These are phyloP conservation scores for Cydia strobilella DNA, from an alignment of 1,140 invertebrate genomes.

Conservation along the genomic window DNA sequence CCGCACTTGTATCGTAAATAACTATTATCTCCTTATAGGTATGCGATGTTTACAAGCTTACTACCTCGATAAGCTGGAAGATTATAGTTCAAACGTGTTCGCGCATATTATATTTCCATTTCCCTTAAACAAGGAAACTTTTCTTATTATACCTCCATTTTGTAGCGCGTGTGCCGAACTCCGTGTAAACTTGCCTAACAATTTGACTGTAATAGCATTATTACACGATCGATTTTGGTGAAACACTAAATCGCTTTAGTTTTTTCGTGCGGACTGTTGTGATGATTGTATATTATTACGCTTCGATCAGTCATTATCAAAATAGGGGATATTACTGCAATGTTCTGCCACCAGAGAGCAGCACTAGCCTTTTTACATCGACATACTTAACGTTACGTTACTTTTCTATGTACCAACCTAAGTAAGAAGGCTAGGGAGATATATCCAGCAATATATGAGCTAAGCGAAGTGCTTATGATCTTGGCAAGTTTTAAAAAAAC, in stretches of 20 bases:
- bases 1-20: no score
- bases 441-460: no score
- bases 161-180: conserved; percentile 12
- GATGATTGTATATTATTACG: not conserved
- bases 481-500: no score
- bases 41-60: not conserved
- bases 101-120: conserved; percentile 22
- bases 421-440: no score
- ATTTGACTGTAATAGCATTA: conserved; percentile 23
- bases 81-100: not conserved
- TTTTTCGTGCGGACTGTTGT: not conserved
- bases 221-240: conserved; percentile 23
- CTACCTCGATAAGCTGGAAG: not conserved
- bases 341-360: no score
- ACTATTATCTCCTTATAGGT: not conserved
- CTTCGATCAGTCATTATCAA: not conserved
- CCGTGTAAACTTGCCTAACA: conserved; percentile 23
- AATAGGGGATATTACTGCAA: no score
- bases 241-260: not conserved
- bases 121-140: conserved; percentile 19
- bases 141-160: conserved; percentile 18
- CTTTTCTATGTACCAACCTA: no score
- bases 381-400: no score
- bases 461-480: no score
- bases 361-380: no score